phyloP scores from a whole-genome alignment of 1,140 invertebrate genomes.

The Pogonomyrmex barbatus region DNA sequence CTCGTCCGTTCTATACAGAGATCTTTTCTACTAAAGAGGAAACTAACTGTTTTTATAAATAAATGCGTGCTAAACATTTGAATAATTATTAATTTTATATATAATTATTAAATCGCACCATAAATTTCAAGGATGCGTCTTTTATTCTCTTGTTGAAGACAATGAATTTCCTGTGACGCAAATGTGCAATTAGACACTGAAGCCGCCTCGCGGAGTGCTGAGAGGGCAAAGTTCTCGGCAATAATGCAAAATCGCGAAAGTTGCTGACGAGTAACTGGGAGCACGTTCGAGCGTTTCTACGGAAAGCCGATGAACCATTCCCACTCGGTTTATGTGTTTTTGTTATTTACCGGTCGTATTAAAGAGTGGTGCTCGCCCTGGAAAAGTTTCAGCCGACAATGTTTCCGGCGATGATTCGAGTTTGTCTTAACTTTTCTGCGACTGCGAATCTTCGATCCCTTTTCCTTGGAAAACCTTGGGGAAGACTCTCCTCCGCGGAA shows the following conservation, averaged over 20 bases:
- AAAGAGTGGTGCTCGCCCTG: conserved; percentile 42
- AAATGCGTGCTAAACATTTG: background rate
- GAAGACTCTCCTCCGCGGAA: background rate
- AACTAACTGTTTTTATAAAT: background rate
- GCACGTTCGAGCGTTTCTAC: conserved; percentile 58
- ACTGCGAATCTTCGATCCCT: conserved; percentile 15
- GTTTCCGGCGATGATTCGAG: conserved; percentile 55
- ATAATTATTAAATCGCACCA: background rate
- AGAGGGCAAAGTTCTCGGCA: conserved; percentile 48
- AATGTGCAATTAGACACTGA: conserved; percentile 41
- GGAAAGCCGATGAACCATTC: conserved; percentile 51
- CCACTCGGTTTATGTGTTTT: conserved; percentile 43
- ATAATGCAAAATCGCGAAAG: conserved; percentile 60
- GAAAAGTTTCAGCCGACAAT: conserved; percentile 51
- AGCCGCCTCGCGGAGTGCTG: conserved; percentile 41
- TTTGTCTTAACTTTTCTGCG: conserved; percentile 34
- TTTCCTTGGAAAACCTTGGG: background rate
- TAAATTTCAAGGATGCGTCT: background rate
- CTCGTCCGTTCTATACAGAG: background rate
- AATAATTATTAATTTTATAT: background rate
- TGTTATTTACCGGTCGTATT: conserved; percentile 49
- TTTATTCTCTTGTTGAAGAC: background rate
- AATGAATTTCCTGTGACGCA: conserved; percentile 21
- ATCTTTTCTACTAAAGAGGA: background rate
- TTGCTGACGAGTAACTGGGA: conserved; percentile 55